phyloP scores from a whole-genome alignment of 2,888 invertebrate genomes.

The Melangyna quadrimaculata region DNA sequence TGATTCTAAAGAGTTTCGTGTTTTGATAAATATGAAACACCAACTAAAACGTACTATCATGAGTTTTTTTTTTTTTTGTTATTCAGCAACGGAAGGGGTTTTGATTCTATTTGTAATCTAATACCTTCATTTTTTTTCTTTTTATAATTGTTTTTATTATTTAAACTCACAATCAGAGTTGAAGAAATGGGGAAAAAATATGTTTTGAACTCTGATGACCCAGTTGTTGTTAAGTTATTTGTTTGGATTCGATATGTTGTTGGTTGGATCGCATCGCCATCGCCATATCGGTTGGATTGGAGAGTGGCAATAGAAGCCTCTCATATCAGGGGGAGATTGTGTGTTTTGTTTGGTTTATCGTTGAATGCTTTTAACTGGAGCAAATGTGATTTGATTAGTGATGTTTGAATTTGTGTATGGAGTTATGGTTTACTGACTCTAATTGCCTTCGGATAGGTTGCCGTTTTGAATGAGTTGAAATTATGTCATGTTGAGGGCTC shows the following conservation, averaged over 20 bases:
- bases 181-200: not conserved
- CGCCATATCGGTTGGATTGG: not conserved
- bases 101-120: constrained; percentile 53
- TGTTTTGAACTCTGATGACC: constrained; percentile 41
- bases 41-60: not conserved
- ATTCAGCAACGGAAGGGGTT: not conserved
- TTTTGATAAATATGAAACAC: constrained; percentile 9
- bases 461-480: constrained; percentile 13
- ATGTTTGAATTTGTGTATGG: not conserved
- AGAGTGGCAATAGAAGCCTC: not conserved
- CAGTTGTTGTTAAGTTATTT: constrained; percentile 43
- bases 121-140: constrained; percentile 23
- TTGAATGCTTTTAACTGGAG: constrained; percentile 56
- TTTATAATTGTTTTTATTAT: not conserved
- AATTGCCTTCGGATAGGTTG: constrained; percentile 45
- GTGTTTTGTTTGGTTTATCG: constrained; percentile 41
- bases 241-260: constrained; percentile 37
- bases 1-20: constrained; percentile 17
- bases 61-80: not conserved
- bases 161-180: constrained; percentile 3
- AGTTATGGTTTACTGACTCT: constrained; percentile 55
- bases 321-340: constrained; percentile 9
- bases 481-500: constrained; percentile 18
- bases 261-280: too few relatives aligned
- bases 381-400: constrained; percentile 58